These are phyloP conservation scores for Tachuris rubrigastra DNA, from an alignment of 2,113 vertebrate genomes.

Conservation along the genomic window DNA sequence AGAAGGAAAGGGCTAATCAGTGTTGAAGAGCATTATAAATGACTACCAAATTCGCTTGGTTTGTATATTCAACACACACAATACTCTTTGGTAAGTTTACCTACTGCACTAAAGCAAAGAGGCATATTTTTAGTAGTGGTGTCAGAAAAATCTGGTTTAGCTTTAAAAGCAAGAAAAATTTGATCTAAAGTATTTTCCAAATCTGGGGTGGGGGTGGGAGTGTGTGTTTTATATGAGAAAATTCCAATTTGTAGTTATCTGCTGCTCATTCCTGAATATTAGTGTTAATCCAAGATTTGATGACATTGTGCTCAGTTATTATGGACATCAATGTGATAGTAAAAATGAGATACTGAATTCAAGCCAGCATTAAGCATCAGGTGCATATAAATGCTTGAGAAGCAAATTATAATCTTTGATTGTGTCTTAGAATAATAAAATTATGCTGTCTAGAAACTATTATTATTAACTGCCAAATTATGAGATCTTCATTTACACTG, in stretches of 20 bases:
- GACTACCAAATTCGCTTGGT: neutral
- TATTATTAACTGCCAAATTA: neutral
- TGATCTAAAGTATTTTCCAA: neutral
- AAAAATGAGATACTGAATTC: neutral
- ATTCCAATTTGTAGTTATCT: neutral
- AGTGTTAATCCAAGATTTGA: neutral
- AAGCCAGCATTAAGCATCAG: neutral
- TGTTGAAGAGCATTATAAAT: neutral
- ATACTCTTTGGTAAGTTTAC: neutral
- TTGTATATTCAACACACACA: neutral
- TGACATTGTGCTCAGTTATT: neutral
- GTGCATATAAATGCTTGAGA: neutral
- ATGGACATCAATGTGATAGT: neutral
- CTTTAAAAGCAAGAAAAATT: neutral
- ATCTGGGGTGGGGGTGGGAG: neutral
- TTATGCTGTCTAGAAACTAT: neutral
- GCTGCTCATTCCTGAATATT: neutral
- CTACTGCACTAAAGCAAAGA: neutral
- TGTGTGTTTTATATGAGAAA: neutral
- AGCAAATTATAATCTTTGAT: neutral
- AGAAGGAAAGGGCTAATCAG: neutral
- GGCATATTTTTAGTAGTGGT: neutral
- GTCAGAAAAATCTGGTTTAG: neutral
- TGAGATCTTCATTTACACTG: neutral
- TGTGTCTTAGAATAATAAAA: neutral